Conservation (phyloP, 2,888 invertebrate species). For the Norana najaformis region DNA sequence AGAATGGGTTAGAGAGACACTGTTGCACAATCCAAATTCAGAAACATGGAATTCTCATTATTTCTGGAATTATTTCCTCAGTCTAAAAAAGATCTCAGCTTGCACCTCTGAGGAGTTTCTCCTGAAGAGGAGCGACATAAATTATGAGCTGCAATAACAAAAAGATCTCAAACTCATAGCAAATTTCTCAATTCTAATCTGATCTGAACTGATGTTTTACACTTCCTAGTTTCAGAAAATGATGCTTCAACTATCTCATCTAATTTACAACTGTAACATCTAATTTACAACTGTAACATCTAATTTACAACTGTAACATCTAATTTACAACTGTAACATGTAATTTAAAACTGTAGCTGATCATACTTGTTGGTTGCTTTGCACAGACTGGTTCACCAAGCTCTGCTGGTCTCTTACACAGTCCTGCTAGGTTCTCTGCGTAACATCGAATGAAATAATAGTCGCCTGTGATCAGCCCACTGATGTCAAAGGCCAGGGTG, state of each 20-base stretch:
- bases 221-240: no score
- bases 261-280: not conserved
- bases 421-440: constrained; percentile 82
- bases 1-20: no score
- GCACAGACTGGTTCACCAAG: constrained; percentile 40
- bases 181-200: no score
- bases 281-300: not conserved
- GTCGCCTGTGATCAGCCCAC: constrained; percentile 38
- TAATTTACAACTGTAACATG: not conserved
- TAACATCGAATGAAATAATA: constrained; percentile 81
- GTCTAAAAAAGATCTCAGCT: no score
- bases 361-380: constrained; percentile 53
- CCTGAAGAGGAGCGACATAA: no score
- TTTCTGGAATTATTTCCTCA: no score
- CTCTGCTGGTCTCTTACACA: constrained; percentile 52
- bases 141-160: no score
- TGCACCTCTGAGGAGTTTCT: no score
- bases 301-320: not conserved
- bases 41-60: no score
- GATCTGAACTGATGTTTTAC: no score
- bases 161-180: no score
- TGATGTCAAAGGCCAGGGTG: constrained; percentile 45
- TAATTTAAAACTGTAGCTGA: not conserved
- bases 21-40: no score
- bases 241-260: not conserved